Base-by-base conservation (phyloP, 30 jellyfish, hydroid and myxozoan genomes). In the Hydra vulgaris region DNA sequence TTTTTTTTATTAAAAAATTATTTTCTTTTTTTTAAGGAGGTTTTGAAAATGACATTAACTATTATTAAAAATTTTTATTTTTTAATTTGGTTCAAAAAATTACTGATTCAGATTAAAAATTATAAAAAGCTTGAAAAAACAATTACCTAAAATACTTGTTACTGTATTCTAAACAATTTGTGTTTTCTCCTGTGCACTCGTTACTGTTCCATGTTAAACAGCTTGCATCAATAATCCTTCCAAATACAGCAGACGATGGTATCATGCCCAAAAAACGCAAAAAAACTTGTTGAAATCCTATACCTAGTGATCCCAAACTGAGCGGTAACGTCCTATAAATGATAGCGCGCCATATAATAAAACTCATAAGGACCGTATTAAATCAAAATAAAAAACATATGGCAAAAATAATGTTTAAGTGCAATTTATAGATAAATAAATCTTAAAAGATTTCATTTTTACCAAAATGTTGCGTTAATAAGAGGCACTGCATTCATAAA, bases 231-330 rank as follows among this genome's bases (percentile, higher is more conserved):
- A 92, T 86, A 83, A 92, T 53, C 54, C 53, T 74, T 15, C 98
- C 98, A 80, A 92, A 87, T 22, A 92, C 66, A 0, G 84, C 84
- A 0, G 98, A 96, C 12, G 95, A 95, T 23, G 98, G 98, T 56
- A 92, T 82, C 74, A 80, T 83, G 71, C 96, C 96, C 27, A 92
- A 89, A 71, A 86, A 83, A 12, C 98, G 95, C 15, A 86, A 77
- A 52, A 86, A 74, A 25, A 86, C 89, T 66, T 86, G 96, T 77
- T 92, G 98, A 70, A 92, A 83, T 15, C 98, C 98, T 85, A 92
- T 23, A 21, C 96, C 98, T 54, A 82, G 76, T 0, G 98, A 83
- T 0, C 95, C 77, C 74, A 85, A 94, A 22, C 93, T 81, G 25
- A 81, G 89, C 5, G 96, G 95, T 1, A 92, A 95, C 26, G 84